Base-by-base conservation (phyloP, 2,888 invertebrate species). In the Diadegma fenestrale region DNA sequence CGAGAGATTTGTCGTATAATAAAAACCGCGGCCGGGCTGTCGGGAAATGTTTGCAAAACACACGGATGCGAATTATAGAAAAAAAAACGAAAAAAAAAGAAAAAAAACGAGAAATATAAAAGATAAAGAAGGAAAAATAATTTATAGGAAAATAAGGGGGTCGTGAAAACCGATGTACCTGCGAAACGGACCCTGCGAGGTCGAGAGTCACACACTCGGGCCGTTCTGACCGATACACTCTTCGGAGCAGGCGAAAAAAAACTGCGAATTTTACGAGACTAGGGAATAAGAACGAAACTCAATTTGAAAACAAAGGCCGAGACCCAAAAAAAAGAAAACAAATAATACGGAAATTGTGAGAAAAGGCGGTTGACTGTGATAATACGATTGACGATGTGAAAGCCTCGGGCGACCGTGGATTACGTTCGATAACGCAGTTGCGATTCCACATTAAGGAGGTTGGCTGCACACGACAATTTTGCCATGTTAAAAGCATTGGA, bases 341-440 rank as follows among this genome's bases (percentile, higher is more conserved):
- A 72, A 71, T 45, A 73, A 30, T 19, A 80, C 71, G 63, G 26
- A 51, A 77, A 58, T 73, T 41, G 86, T 79, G 86, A 86, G 88
- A 88, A 84, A 45, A 90, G 90, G 90, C 86, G 90, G 86, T 91
- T 92, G 91, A 91, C 92, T 92, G 92, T 92, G 92, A 92, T 92
- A 92, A 91, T 91, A 91, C 90, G 90, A 90, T 88, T 88, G 89
- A 88, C 90, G 87, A 88, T 84, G 89, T 86, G 87, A 88, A 41
- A 48, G 68, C 68, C 88, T 82, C 88, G 87, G 88, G 86, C 77
- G 85, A 87, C 87, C 48, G 69, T 75, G 68, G 12, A 63, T 58
- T 54, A 33, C 48, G 51, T 54, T 84, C 43, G 19, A 51, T 10
- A 43, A 69, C 33, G 26, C 30, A 43, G 37, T 41, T 37, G 30